Evolutionary conservation across 2,888 invertebrate species (phyloP), one percentile per base, ranked within the genome.

Genomic region (Hybos culiciformis): DNA sequence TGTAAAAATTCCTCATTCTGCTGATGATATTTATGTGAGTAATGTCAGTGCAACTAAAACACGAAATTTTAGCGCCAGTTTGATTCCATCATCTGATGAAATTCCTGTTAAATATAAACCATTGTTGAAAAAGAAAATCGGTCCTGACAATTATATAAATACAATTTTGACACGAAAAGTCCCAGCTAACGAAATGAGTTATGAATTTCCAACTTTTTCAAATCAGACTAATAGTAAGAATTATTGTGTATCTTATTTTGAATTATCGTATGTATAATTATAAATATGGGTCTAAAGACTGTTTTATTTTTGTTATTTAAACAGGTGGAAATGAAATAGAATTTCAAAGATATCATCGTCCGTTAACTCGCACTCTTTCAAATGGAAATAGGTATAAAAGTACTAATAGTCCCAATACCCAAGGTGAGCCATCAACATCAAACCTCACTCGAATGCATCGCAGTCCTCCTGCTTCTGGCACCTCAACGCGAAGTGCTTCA

Each of bases 141-240:
- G 79, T 37, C 75, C 78, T 39, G 80, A 81, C 63, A 81, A 80
- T 63, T 81, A 81, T 58, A 78, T 81, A 41, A 79, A 78, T 47
- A 80, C 80, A 37, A 66, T 66, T 19, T 54, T 60, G 39, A 62
- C 65, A 1, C 60, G 61, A 41, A 60, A 64, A 48, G 62, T 66
- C 37, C 77, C 65, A 58, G 57, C 53, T 5, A 54, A 57, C 4
- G 54, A 63, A 37, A 42, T 44, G 37, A 56, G 51, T 12, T 65
- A 66, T 39, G 63, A 65, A 37, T 65, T 66, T 50, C 65, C 65
- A 4, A 55, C 60, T 18, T 63, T 54, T 56, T 36, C 32, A 37
- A 45, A 37, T 37, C 19, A 46, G 23, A 42, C 17, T 21, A 48
- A 37, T 37, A 15, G 31, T 41, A 2, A 18, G 19, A 6, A 37